Base-by-base conservation (phyloP, 2,888 invertebrate genomes). In the Cephus sareptanus region DNA sequence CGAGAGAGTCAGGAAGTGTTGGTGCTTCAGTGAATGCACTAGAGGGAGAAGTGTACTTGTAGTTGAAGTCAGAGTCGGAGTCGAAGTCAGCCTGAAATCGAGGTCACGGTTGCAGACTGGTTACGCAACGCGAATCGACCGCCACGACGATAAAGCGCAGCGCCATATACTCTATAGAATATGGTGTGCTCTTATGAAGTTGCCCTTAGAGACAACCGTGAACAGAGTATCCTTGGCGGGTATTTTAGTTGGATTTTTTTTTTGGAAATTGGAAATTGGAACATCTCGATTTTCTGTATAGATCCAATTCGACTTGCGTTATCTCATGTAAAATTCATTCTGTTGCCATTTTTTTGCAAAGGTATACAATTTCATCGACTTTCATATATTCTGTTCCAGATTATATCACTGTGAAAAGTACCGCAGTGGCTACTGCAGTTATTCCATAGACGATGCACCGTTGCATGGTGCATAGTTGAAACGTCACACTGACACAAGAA, bases 101-200 rank as follows among this genome's bases (percentile, higher is more conserved):
- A 87, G 88, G 88, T 88, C 88, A 88, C 87, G 87, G 85, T 82
- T 86, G 85, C 84, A 84, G 84, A 82, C 83, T 79, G 71, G 83
- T 88, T 88, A 87, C 83, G 87, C 85, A 87, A 88, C 77, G 76
- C 68, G 75, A 77, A 71, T 23, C 71, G 31, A 34, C 13, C 75
- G 70, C 75, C 69, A 40, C 75, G 31, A n/a, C 13, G 34, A 74
- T 34, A 30, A 23, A 35, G 56, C 56, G 56, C 56, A 9, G 9
- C 15, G 56, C 9, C 56, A 9, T 56, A 23, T 9, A 56, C 56
- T 56, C 56, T 23, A 23, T 23, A 1, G 56, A 56, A 23, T 23
- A 56, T 56, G 56, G 23, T 56, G 23, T 56, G 6, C 9, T 56
- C 56, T 23, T 23, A 6, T 56, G 23, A 56, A 56, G 23, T 56